phyloP scores from a whole-genome alignment of 2,113 vertebrate species.

The Alexandromys fortis region DNA sequence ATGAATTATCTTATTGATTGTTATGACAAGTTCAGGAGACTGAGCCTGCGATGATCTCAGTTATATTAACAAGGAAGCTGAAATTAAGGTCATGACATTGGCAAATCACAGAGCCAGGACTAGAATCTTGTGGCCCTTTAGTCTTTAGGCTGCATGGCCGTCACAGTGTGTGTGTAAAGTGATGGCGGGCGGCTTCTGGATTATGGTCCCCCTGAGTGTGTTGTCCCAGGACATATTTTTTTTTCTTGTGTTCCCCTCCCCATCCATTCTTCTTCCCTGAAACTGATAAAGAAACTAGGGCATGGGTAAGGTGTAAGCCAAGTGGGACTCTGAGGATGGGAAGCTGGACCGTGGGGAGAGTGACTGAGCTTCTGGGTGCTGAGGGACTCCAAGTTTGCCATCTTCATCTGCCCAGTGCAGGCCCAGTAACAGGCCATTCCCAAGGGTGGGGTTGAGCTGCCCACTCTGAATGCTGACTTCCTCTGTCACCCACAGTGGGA shows the following conservation, averaged over 20 bases:
- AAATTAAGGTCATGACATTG: not conserved
- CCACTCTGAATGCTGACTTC: not conserved
- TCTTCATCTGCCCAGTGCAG: too few species aligned
- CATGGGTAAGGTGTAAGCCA: not conserved
- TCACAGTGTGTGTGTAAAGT: not conserved
- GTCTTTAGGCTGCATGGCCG: too few species aligned
- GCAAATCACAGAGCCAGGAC: not conserved
- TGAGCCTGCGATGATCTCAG: not conserved
- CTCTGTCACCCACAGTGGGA: constrained; percentile 88
- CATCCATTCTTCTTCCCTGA: not conserved
- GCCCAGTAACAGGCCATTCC: not conserved
- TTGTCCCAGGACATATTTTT: not conserved
- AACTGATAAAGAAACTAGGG: not conserved
- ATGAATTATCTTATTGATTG: not conserved
- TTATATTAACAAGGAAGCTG: not conserved
- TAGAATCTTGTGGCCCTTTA: not conserved
- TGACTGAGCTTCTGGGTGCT: not conserved
- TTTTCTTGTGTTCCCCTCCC: not conserved
- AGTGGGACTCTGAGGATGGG: not conserved
- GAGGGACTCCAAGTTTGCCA: not conserved
- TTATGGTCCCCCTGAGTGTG: not conserved
- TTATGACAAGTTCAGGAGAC: not conserved
- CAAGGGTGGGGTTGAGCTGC: not conserved
- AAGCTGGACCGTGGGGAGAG: not conserved
- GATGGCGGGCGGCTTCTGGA: not conserved